phyloP scores from a whole-genome alignment of 1,140 invertebrate species.

The Drosophila kurseongensis region DNA sequence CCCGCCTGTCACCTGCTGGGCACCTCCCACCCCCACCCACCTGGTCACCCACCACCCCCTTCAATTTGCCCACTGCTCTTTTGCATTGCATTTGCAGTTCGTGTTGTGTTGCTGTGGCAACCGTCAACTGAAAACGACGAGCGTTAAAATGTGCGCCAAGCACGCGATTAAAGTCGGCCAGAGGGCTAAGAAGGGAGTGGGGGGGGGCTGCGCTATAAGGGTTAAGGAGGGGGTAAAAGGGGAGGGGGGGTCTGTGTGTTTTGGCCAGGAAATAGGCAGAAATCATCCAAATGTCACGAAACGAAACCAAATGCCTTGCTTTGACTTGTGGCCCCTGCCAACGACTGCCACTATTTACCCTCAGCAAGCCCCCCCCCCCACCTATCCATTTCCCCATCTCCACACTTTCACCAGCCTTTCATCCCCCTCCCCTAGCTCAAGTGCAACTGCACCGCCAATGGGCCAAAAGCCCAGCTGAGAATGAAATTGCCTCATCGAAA shows the following conservation, averaged over 20 bases:
- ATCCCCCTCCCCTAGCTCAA: too few species aligned
- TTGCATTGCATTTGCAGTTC: conserved; percentile 36
- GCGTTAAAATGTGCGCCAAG: conserved; percentile 75
- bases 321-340: conserved; percentile 43
- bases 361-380: conserved; percentile 7
- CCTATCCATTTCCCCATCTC: neutral
- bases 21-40: neutral
- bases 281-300: conserved; percentile 78
- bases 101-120: conserved; percentile 68
- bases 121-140: conserved; percentile 48
- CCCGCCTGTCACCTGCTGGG: neutral
- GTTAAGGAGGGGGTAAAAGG: neutral
- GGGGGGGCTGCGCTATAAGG: neutral
- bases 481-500: conserved; percentile 50
- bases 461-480: conserved; percentile 23
- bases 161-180: conserved; percentile 68
- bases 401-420: too few species aligned
- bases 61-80: conserved; percentile 14
- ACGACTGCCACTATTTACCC: conserved; percentile 11
- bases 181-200: conserved; percentile 6
- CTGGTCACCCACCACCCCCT: neutral
- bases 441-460: conserved; percentile 45
- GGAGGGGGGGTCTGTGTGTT: neutral
- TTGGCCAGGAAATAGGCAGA: conserved; percentile 71
- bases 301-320: conserved; percentile 63